phyloP scores from a whole-genome alignment of 2,888 invertebrate species.

The Melanophora roralis region DNA sequence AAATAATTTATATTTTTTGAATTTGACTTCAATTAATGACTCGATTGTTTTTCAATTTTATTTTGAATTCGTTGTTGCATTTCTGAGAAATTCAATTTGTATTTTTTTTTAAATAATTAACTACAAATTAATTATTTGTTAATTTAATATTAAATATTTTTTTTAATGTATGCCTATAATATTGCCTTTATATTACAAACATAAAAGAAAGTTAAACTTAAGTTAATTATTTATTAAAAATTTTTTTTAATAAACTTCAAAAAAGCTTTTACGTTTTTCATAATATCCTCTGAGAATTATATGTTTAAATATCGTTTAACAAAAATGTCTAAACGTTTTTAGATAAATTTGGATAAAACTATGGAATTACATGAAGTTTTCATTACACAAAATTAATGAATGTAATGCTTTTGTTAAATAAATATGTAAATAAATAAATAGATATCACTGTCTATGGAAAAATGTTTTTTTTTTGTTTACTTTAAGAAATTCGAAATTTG shows the following conservation, averaged over 20 bases:
- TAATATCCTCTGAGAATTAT: constrained; percentile 61
- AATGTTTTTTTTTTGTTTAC: constrained; percentile 18
- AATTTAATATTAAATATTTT: constrained; percentile 11
- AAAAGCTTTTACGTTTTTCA: constrained; percentile 60
- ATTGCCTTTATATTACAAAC: constrained; percentile 51
- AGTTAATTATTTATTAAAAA: background rate
- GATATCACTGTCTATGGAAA: constrained; percentile 47
- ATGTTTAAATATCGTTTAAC: background rate
- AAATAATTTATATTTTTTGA: background rate
- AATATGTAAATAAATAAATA: constrained; percentile 39
- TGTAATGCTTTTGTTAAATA: too few relatives aligned
- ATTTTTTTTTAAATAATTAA: background rate
- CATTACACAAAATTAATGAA: constrained; percentile 17
- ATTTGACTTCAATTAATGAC: constrained; percentile 44
- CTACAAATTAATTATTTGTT: constrained; percentile 26
- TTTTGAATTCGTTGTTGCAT: constrained; percentile 59
- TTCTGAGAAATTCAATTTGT: constrained; percentile 33
- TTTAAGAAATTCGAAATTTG: constrained; percentile 45
- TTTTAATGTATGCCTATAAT: constrained; percentile 35
- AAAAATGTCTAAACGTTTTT: background rate
- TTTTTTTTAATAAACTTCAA: constrained; percentile 33
- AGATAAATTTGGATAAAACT: constrained; percentile 27
- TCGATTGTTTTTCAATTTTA: constrained; percentile 53
- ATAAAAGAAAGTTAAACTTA: constrained; percentile 25
- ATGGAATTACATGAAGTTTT: constrained; percentile 36